Evolutionary conservation across 2,797 vertebrate genomes (phyloP).

Genomic region (Choloepus didactylus): DNA sequence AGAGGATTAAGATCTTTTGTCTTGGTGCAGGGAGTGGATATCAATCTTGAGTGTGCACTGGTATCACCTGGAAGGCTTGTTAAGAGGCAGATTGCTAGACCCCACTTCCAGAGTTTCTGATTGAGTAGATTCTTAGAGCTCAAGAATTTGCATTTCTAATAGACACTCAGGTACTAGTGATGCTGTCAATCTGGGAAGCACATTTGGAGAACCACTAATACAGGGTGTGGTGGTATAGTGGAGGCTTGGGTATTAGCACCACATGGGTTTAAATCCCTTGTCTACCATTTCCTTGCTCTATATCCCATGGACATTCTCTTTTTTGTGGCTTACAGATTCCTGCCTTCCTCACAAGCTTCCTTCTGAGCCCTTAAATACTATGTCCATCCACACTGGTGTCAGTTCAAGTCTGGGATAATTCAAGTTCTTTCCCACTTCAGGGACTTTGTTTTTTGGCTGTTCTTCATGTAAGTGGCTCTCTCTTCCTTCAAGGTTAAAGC

Average conservation of each 20-base stretch:
- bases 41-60: background rate
- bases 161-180: background rate
- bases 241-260: background rate
- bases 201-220: background rate
- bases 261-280: background rate
- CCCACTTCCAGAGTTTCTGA: background rate
- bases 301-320: background rate
- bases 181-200: background rate
- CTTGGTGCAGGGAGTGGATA: background rate
- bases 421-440: background rate
- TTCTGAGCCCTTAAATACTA: background rate
- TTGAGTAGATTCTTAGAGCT: background rate
- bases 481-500: conserved; percentile 14
- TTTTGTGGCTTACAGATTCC: background rate
- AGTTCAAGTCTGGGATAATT: background rate
- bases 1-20: background rate
- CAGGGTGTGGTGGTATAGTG: fast-evolving
- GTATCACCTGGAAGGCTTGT: background rate
- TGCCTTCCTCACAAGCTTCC: background rate
- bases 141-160: background rate
- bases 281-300: background rate
- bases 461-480: background rate
- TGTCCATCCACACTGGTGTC: background rate
- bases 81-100: background rate
- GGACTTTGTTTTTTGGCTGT: background rate